These are phyloP conservation scores for Actinia tenebrosa DNA, from an alignment of 64 coral and sea anemone genomes.

Conservation along the genomic window DNA sequence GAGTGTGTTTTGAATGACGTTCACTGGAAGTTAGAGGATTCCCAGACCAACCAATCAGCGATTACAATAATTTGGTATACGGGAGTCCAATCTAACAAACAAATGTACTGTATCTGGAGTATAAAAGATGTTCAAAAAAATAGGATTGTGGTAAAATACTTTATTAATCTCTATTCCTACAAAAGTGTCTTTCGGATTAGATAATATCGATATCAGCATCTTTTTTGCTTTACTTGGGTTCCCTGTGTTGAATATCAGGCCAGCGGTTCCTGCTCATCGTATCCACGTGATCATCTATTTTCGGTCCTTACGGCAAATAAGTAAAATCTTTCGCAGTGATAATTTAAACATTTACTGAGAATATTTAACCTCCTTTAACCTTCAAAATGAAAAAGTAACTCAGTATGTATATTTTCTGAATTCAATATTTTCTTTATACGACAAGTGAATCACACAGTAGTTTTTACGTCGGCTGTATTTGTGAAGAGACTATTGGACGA, in stretches of 20 bases:
- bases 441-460: background rate
- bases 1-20: no score
- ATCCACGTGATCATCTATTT: constrained; percentile 1
- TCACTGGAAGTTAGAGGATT: no score
- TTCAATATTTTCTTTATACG: background rate
- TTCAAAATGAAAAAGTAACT: background rate
- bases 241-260: background rate
- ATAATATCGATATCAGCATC: background rate
- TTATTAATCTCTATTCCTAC: no score
- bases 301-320: constrained; percentile 2
- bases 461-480: background rate
- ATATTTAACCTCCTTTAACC: background rate
- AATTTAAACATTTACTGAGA: background rate
- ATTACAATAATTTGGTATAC: background rate
- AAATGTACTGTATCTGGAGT: background rate
- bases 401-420: background rate
- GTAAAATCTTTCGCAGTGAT: background rate
- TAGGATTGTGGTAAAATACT: no score
- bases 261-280: background rate
- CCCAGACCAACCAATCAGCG: no score
- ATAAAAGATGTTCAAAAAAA: background rate
- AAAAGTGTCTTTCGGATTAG: background rate
- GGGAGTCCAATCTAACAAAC: background rate
- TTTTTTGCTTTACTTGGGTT: background rate
- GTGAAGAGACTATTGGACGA: background rate